Evolutionary conservation across 2,797 vertebrate species (phyloP).

Genomic region (Alcedo quadribrachys): DNA sequence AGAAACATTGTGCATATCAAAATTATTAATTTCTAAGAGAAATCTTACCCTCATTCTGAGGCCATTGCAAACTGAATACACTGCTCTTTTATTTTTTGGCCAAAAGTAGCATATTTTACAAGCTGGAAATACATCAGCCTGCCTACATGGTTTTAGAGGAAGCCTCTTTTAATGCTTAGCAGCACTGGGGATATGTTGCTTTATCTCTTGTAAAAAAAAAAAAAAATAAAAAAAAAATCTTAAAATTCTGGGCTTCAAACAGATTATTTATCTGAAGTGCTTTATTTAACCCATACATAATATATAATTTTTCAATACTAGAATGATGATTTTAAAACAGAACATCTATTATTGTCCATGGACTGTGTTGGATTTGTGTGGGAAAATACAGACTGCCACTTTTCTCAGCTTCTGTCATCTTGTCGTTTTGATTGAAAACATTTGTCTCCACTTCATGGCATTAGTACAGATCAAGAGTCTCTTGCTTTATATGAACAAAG

Average conservation of each 20-base stretch:
- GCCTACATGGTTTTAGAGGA: background rate
- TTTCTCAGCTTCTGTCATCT: constrained; percentile 37
- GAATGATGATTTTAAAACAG: background rate
- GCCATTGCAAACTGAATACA: background rate
- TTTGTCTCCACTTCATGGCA: background rate
- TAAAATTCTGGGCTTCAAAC: background rate
- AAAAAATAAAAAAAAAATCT: too few species aligned
- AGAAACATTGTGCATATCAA: background rate
- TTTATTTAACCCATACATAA: background rate
- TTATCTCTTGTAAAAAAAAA: background rate
- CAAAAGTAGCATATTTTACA: background rate
- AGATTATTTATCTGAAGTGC: background rate
- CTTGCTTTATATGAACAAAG: constrained; percentile 1
- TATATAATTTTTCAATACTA: background rate
- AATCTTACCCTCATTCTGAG: background rate
- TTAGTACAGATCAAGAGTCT: background rate
- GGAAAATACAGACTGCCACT: constrained; percentile 31
- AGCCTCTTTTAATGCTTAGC: background rate
- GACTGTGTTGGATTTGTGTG: background rate
- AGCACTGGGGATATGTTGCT: background rate
- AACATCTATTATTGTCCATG: background rate
- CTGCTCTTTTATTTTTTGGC: background rate
- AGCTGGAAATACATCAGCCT: background rate
- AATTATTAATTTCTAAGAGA: background rate
- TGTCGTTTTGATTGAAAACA: constrained; percentile 41